Evolutionary conservation across 2,888 invertebrate genomes (phyloP).

Genomic region (Plagodis dolabraria): DNA sequence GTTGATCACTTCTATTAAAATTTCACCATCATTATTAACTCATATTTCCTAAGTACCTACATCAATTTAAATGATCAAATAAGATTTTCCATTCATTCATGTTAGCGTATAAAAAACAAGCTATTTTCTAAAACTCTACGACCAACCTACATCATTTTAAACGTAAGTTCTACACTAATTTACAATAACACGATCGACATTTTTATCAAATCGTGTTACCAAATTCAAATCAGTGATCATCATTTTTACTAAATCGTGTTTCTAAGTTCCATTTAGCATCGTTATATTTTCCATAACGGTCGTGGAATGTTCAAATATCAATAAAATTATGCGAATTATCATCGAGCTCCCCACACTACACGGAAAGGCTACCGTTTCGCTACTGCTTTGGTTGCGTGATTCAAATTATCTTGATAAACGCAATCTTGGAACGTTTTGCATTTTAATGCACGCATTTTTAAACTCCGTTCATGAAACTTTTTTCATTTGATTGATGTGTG

Average conservation of each 20-base stretch:
- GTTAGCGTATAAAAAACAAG: too few species aligned
- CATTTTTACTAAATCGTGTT: slow-evolving; percentile 8
- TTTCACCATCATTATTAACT: too few species aligned
- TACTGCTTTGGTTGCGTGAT: slow-evolving; percentile 20
- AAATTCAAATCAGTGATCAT: too few species aligned
- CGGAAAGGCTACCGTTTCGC: slow-evolving; percentile 26
- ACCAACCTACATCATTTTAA: too few species aligned
- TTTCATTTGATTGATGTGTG: slow-evolving; percentile 4
- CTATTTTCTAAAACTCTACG: too few species aligned
- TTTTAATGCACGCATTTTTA: slow-evolving; percentile 10
- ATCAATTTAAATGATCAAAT: too few species aligned
- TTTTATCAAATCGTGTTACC: too few species aligned
- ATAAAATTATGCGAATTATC: slow-evolving; percentile 19
- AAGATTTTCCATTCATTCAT: too few species aligned
- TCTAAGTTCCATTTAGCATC: slow-evolving; percentile 7
- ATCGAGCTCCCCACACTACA: slow-evolving; percentile 14
- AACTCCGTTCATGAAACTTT: slow-evolving; percentile 8
- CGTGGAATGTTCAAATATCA: slow-evolving; percentile 10
- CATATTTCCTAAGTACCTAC: too few species aligned
- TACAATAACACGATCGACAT: too few species aligned
- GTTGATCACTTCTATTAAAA: too few species aligned
- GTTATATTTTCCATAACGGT: slow-evolving; percentile 8
- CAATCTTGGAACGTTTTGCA: slow-evolving; percentile 17
- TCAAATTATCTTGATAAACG: slow-evolving; percentile 21
- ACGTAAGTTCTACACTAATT: too few species aligned